Percentiles rank a stretch among this genome's conserved stretches.
Evolutionary conservation across 1,140 invertebrate species (phyloP).

Genomic region (Drosophila pallidifrons): DNA sequence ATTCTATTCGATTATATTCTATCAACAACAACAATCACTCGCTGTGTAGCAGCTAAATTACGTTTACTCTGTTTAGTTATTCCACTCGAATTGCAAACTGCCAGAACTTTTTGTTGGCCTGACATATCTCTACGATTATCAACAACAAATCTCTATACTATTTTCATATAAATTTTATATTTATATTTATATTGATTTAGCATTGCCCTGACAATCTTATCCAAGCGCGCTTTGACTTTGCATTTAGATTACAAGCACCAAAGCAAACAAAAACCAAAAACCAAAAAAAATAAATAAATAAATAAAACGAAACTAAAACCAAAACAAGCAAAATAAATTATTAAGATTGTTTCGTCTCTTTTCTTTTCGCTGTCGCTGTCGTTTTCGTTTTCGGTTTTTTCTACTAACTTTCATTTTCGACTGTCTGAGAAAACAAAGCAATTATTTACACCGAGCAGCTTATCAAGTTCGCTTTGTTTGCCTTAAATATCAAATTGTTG

Average conservation of each 20-base stretch:
- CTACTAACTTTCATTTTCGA: conserved; percentile 44
- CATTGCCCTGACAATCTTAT: conserved; percentile 65
- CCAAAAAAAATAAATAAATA: neutral
- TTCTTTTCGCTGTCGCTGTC: neutral
- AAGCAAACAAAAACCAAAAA: neutral
- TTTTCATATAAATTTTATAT: conserved; percentile 12
- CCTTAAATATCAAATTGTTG: conserved; percentile 59
- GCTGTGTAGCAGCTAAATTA: too few relatives aligned
- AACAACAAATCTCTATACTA: conserved; percentile 18
- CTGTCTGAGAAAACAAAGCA: conserved; percentile 36
- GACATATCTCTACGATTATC: neutral
- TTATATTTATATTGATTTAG: conserved; percentile 28
- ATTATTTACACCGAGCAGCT: conserved; percentile 43
- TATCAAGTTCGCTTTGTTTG: conserved; percentile 65
- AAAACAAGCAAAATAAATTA: conserved; percentile 15
- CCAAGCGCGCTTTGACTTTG: conserved; percentile 40
- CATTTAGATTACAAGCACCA: conserved; percentile 25
- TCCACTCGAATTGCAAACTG: neutral
- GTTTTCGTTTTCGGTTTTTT: conserved; percentile 3
- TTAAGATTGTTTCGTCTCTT: conserved; percentile 15
- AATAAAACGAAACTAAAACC: conserved; percentile 7
- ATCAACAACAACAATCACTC: conserved; percentile 1
- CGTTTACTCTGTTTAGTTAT: too few relatives aligned
- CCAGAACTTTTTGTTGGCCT: neutral
- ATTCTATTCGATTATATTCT: conserved; percentile 28